A percentile compares a stretch with the other conserved stretches of the same genome.
These are phyloP conservation scores for Clivina fossor DNA, from an alignment of 2,888 invertebrate species.

Conservation along the genomic window DNA sequence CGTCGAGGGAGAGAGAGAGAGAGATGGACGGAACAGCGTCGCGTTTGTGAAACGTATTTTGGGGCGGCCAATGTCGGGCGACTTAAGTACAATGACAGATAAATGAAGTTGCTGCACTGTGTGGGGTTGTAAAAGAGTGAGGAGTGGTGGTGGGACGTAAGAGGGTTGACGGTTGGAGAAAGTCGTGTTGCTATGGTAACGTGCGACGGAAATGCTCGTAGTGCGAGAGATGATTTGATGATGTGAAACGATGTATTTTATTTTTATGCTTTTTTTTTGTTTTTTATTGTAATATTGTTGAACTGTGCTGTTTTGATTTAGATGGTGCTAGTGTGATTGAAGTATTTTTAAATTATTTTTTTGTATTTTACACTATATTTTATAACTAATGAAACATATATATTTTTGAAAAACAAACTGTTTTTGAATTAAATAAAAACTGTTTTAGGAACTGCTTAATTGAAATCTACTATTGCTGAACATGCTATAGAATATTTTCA, in stretches of 20 bases:
- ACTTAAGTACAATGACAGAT: slow-evolving; percentile 38
- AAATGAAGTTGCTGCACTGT: slow-evolving; percentile 22
- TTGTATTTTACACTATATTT: too few relatives aligned
- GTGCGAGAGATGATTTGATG: background rate
- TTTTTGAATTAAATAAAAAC: too few relatives aligned
- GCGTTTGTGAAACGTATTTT: too few relatives aligned
- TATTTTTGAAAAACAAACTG: too few relatives aligned
- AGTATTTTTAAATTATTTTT: too few relatives aligned
- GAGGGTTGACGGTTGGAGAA: background rate
- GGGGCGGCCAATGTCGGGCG: slow-evolving; percentile 52
- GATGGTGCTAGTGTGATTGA: too few relatives aligned
- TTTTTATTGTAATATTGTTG: too few relatives aligned
- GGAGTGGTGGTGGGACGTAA: background rate
- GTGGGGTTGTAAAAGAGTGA: slow-evolving; percentile 2
- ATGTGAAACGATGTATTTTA: background rate
- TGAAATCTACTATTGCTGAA: too few relatives aligned
- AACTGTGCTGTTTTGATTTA: too few relatives aligned
- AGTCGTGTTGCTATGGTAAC: slow-evolving; percentile 8
- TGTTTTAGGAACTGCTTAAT: too few relatives aligned
- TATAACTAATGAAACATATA: too few relatives aligned
- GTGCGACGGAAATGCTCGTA: background rate
- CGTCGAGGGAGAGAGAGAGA: slow-evolving; percentile 16
- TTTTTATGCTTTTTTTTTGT: background rate
- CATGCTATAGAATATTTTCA: too few relatives aligned
- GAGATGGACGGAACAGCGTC: slow-evolving; percentile 42